These are phyloP conservation scores for Calcarius lapponicus DNA, from an alignment of 2,797 vertebrate genomes.

Conservation along the genomic window DNA sequence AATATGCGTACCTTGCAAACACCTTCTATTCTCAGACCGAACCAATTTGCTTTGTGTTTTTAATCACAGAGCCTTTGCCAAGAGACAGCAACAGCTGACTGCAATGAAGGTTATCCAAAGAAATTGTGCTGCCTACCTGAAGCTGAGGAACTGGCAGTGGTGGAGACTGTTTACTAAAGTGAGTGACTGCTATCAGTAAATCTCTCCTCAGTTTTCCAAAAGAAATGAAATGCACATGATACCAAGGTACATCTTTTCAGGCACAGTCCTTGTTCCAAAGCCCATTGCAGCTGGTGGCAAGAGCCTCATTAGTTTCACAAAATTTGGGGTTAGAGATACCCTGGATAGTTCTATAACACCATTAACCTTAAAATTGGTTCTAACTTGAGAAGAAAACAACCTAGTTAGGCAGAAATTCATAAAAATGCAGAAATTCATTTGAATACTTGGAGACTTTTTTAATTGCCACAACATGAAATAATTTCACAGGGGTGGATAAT, in stretches of 20 bases:
- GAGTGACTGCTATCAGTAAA: background rate
- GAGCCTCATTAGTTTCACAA: background rate
- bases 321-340: background rate
- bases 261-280: background rate
- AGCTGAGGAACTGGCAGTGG: slow-evolving; percentile 98
- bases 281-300: background rate
- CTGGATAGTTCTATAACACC: background rate
- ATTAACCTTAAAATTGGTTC: background rate
- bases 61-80: slow-evolving; percentile 88
- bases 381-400: background rate
- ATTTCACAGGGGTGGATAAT: background rate
- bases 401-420: background rate
- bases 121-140: slow-evolving; percentile 97
- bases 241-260: background rate
- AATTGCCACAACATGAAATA: background rate
- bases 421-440: background rate
- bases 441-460: background rate
- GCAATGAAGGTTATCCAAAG: slow-evolving; percentile 98
- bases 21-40: background rate
- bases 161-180: slow-evolving; percentile 98
- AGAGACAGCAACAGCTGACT: slow-evolving; percentile 93
- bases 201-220: background rate
- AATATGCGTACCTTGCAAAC: background rate
- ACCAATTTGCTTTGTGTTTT: background rate
- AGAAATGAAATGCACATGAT: background rate